Evolutionary conservation across 2,113 vertebrate species (phyloP).

Genomic region (Ameiurus melas): DNA sequence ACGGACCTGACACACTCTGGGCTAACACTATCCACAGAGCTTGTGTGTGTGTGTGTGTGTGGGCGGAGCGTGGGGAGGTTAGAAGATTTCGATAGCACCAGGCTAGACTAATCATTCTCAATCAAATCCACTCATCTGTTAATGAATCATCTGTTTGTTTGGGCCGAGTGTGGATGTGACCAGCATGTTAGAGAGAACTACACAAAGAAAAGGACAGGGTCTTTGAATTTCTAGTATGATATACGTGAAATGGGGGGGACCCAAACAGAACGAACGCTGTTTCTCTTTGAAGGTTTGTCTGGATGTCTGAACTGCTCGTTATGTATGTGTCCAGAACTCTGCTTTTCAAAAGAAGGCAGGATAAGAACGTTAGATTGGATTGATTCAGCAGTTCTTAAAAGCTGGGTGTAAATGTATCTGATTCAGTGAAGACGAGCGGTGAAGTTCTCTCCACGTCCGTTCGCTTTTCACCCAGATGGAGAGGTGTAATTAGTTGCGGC

Average conservation of each 20-base stretch:
- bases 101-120: conserved; percentile 26
- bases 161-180: conserved; percentile 7
- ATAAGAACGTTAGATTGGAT: not conserved
- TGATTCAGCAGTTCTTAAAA: conserved; percentile 8
- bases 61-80: not conserved
- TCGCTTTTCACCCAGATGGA: conserved; percentile 21
- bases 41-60: not conserved
- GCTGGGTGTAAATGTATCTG: conserved; percentile 20
- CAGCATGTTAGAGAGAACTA: not conserved
- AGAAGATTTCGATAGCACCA: conserved; percentile 18
- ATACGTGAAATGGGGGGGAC: not conserved
- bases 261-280: not conserved
- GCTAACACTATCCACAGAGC: not conserved
- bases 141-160: conserved; percentile 41
- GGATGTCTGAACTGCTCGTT: not conserved
- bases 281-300: conserved; percentile 16
- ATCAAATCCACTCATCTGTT: conserved; percentile 9
- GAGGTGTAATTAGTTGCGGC: conserved; percentile 26
- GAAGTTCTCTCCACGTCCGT: conserved; percentile 16
- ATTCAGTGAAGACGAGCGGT: conserved; percentile 16
- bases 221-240: not conserved
- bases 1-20: not conserved
- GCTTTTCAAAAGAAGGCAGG: not conserved
- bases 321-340: not conserved
- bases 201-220: not conserved